phyloP scores from a whole-genome alignment of 2,113 vertebrate genomes.

The Caloenas nicobarica region DNA sequence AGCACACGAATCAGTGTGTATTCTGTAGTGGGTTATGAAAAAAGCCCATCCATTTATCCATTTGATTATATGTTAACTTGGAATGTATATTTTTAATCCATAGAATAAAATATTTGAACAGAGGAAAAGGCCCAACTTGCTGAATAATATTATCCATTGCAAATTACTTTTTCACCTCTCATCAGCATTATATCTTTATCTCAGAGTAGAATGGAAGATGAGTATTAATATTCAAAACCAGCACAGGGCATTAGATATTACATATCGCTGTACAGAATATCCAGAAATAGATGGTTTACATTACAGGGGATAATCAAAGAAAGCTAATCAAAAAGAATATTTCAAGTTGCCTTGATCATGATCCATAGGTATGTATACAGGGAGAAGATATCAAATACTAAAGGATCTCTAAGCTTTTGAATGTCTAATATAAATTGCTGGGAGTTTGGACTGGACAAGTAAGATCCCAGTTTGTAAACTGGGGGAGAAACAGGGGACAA shows the following conservation, averaged over 20 bases:
- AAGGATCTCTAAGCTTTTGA: not conserved
- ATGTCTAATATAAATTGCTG: not conserved
- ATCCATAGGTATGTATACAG: constrained; percentile 7
- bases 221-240: constrained; percentile 53
- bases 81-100: constrained; percentile 15
- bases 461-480: not conserved
- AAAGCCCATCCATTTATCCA: not conserved
- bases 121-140: not conserved
- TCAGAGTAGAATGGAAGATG: not conserved
- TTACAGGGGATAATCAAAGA: constrained; percentile 56
- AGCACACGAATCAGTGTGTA: not conserved
- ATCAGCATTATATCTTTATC: constrained; percentile 2
- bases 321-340: constrained; percentile 58
- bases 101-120: constrained; percentile 23
- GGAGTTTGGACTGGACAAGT: not conserved
- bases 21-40: not conserved
- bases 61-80: not conserved
- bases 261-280: not conserved
- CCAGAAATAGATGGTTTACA: constrained; percentile 55
- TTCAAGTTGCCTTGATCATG: constrained; percentile 40
- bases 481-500: not conserved
- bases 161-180: constrained; percentile 42
- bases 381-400: not conserved
- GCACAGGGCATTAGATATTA: constrained; percentile 3
- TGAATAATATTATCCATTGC: constrained; percentile 22